Evolutionary conservation across 1,140 invertebrate species (phyloP).

Genomic region (Patella vulgata): DNA sequence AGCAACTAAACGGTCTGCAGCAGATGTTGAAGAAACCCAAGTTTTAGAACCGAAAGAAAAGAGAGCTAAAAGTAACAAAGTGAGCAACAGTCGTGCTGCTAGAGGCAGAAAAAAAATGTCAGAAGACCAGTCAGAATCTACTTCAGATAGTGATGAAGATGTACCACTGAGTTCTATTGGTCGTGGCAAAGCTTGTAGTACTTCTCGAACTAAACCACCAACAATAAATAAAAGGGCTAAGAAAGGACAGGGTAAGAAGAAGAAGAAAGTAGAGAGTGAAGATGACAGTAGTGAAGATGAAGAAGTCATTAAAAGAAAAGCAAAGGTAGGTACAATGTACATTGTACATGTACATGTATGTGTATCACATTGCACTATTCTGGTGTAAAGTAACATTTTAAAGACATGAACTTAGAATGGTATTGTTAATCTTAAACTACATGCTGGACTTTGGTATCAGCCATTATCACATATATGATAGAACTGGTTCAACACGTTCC

Average conservation of each 20-base stretch:
- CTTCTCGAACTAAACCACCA: neutral
- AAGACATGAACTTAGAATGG: no score
- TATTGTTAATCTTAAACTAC: no score
- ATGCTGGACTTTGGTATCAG: no score
- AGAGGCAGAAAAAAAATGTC: constrained; percentile 1
- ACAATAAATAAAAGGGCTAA: neutral
- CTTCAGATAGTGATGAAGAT: constrained; percentile 14
- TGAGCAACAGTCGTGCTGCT: neutral
- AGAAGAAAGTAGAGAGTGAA: neutral
- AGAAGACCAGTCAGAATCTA: constrained; percentile 8
- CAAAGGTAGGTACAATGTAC: no score
- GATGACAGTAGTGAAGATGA: neutral
- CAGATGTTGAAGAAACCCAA: neutral
- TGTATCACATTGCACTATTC: no score
- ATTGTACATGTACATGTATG: no score
- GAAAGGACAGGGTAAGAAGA: neutral
- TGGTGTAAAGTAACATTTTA: no score
- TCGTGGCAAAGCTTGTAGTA: constrained; percentile 5
- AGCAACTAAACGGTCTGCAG: neutral
- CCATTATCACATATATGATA: no score
- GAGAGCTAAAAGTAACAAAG: constrained; percentile 1
- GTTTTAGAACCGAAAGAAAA: constrained; percentile 4
- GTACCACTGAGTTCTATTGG: constrained; percentile 14
- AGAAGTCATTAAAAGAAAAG: neutral
- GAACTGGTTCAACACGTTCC: no score